Base-by-base conservation (phyloP, 2,888 invertebrate genomes). In the Germaria angustata region DNA sequence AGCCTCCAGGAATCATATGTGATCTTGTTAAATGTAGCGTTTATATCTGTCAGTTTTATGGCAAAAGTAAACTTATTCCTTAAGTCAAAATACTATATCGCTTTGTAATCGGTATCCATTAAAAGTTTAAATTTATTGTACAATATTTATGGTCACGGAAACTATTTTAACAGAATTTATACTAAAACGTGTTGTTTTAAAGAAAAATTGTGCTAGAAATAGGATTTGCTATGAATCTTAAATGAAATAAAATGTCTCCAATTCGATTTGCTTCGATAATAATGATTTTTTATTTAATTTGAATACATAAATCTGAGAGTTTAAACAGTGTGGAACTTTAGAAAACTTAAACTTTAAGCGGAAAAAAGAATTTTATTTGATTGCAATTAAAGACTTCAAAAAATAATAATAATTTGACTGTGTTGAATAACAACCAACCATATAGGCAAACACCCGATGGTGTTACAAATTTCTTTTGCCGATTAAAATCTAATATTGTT, bases 1-100 rank as follows among this genome's bases (percentile, higher is more conserved):
- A 17, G 20, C 20, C 39, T 13, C 22, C 13, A 72, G 15, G 15
- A 20, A 15, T 55, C 11, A 44, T 44, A 53, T 34, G 17, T 2
- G 39, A 34, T 65, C 13, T 41, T 41, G 22, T 65, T 39, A 34
- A 55, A 65, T 65, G 34, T 32, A 13, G 22, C 63, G 4, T 39
- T 46, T 46, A 17, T 44, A 55, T 24, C 55, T 55, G 46, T 36
- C 24, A 34, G 20, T 57, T 57, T 66, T 28, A 66, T 46, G n/a
- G 24, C 4, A 15, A 24, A 71, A 39, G 11, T 9, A 41, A 49
- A 28, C 28, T 15, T 15, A 32, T 44, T 28, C 5, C n/a, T 15
- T 15, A 13, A 22, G 24, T 49, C 11, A 24, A 36, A 44, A 44
- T 71, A 5, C 4, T 28, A 6, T 28, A 28, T 28, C 28, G 3